These are phyloP conservation scores for Panopea generosa DNA, from an alignment of 2,888 invertebrate genomes.

Conservation along the genomic window DNA sequence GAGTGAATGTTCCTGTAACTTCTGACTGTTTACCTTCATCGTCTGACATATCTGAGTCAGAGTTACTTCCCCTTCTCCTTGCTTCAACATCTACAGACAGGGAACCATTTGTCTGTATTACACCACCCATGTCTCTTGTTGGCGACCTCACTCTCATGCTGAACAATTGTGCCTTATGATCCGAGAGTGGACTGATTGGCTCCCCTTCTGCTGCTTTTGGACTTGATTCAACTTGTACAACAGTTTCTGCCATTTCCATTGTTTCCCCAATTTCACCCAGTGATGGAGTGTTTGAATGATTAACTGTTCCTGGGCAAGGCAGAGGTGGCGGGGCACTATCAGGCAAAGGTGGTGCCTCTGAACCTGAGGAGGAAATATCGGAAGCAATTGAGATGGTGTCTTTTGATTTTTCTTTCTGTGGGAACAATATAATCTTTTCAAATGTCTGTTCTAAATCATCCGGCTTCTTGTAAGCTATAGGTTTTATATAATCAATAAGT, in stretches of 20 bases:
- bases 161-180: constrained; percentile 51
- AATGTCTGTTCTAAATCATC: constrained; percentile 39
- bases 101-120: constrained; percentile 24
- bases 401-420: constrained; percentile 34
- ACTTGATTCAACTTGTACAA: constrained; percentile 1
- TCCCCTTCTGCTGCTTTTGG: constrained; percentile 5
- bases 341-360: constrained; percentile 73
- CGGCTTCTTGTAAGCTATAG: constrained; percentile 26
- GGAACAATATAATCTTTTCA: constrained; percentile 39
- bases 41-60: constrained; percentile 69
- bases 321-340: constrained; percentile 70
- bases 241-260: constrained; percentile 17
- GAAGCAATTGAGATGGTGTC: constrained; percentile 68
- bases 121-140: constrained; percentile 30
- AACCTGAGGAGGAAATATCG: constrained; percentile 68
- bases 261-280: constrained; percentile 36
- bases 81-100: constrained; percentile 55
- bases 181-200: constrained; percentile 47
- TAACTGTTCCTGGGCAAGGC: background rate
- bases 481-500: constrained; percentile 39
- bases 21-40: constrained; percentile 50
- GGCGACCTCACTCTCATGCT: constrained; percentile 63
- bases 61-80: constrained; percentile 34
- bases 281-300: constrained; percentile 20
- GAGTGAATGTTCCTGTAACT: constrained; percentile 68